Percentiles rank a stretch among this genome's conserved stretches.
These are phyloP conservation scores for Oscheius sp. DNA, from an alignment of 2,888 invertebrate genomes.

Conservation along the genomic window DNA sequence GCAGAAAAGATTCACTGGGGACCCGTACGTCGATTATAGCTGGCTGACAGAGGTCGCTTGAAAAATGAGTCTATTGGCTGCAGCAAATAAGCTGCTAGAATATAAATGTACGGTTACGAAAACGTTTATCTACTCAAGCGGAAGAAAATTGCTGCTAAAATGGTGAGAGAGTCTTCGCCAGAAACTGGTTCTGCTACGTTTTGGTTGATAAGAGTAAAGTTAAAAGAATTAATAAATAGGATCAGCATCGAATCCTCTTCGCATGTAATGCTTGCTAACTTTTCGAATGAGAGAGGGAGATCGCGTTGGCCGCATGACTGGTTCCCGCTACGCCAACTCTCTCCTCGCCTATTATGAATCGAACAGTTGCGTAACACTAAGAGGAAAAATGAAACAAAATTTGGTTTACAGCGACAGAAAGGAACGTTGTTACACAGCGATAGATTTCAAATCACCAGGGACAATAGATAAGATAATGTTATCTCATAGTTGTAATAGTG, in stretches of 20 bases:
- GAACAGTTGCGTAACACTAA: not conserved
- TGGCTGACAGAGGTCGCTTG: not conserved
- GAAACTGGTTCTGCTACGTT: not conserved
- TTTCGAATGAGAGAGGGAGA: not conserved
- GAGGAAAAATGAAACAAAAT: not conserved
- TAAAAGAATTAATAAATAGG: not conserved
- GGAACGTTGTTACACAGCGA: too few relatives aligned
- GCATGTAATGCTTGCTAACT: not conserved
- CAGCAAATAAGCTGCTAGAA: too few relatives aligned
- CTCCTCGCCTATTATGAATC: not conserved
- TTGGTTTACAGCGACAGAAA: too few relatives aligned
- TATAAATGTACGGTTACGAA: not conserved
- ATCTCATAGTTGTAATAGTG: too few relatives aligned
- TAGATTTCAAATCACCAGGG: too few relatives aligned
- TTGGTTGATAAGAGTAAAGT: not conserved
- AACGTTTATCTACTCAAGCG: not conserved
- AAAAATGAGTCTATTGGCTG: not conserved
- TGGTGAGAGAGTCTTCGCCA: not conserved
- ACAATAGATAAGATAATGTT: too few relatives aligned
- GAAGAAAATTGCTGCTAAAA: constrained; percentile 1
- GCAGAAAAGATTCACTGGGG: too few relatives aligned
- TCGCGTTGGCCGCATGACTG: constrained; percentile 1
- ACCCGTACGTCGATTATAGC: too few relatives aligned
- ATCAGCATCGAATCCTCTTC: not conserved
- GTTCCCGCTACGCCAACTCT: not conserved